Percentiles rank a stretch among this genome's conserved stretches.
phyloP scores from a whole-genome alignment of 2,797 vertebrate genomes.

The Paedocypris micromegethes region DNA sequence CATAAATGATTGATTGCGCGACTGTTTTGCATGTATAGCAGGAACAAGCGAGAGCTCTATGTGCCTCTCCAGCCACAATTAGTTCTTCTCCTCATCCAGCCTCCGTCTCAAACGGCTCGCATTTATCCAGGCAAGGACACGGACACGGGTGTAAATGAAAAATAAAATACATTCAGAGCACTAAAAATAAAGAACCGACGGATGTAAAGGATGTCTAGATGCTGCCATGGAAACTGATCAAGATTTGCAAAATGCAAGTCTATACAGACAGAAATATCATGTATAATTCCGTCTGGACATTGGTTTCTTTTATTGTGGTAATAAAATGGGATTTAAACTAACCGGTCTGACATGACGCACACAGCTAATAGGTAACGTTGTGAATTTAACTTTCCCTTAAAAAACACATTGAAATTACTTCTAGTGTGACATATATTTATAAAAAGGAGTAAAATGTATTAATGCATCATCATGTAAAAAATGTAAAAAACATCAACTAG shows the following conservation, averaged over 20 bases:
- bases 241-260: slow-evolving; percentile 44
- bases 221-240: slow-evolving; percentile 63
- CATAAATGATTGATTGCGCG: slow-evolving; percentile 10
- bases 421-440: no score
- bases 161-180: slow-evolving; percentile 21
- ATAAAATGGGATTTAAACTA: no score
- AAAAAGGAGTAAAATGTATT: no score
- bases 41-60: background rate
- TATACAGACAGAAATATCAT: slow-evolving; percentile 30
- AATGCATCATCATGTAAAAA: no score
- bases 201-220: slow-evolving; percentile 52
- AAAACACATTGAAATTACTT: no score
- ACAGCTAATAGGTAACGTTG: no score
- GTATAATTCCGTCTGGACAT: slow-evolving; percentile 14
- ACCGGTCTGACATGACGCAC: no score
- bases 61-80: slow-evolving; percentile 3
- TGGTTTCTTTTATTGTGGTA: background rate
- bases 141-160: background rate
- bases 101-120: slow-evolving; percentile 34
- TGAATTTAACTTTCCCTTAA: no score
- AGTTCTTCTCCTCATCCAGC: slow-evolving; percentile 15
- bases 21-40: slow-evolving; percentile 2
- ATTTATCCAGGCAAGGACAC: slow-evolving; percentile 16
- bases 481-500: no score
- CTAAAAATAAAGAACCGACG: slow-evolving; percentile 41